phyloP scores from a whole-genome alignment of 1,140 invertebrate species.

The Leptinotarsa defecta region DNA sequence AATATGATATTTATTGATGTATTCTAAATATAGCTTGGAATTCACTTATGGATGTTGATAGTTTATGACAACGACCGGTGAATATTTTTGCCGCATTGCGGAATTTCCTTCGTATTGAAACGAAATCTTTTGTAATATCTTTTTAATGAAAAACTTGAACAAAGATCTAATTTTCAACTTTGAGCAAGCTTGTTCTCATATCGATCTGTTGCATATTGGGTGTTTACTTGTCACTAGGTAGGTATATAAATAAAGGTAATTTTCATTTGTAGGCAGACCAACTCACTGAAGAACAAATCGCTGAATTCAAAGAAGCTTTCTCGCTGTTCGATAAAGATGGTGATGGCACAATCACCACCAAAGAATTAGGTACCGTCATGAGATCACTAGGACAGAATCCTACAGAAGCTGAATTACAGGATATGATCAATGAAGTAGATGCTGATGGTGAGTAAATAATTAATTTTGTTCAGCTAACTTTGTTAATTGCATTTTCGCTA shows the following conservation, averaged over 20 bases:
- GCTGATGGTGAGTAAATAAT: conserved; percentile 84
- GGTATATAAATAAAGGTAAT: conserved; percentile 1
- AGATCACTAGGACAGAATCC: conserved; percentile 98
- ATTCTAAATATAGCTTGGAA: conserved; percentile 22
- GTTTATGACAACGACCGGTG: conserved; percentile 38
- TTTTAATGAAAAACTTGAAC: not conserved
- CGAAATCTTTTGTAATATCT: not conserved
- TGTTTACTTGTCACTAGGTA: conserved; percentile 40
- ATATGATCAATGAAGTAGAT: conserved; percentile 99
- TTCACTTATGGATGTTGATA: not conserved
- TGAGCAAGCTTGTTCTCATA: conserved; percentile 30
- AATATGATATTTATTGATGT: conserved; percentile 34
- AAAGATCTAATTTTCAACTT: not conserved
- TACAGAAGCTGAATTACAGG: conserved; percentile 98
- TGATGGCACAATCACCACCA: conserved; percentile 99
- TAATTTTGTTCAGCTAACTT: conserved; percentile 10
- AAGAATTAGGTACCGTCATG: conserved; percentile 99
- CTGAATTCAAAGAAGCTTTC: conserved; percentile 99
- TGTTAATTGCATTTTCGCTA: conserved; percentile 2
- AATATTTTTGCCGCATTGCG: conserved; percentile 51
- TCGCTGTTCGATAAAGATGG: conserved; percentile 99
- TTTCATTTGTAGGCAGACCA: conserved; percentile 81
- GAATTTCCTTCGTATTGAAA: conserved; percentile 19
- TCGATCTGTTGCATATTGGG: conserved; percentile 48
- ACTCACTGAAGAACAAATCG: conserved; percentile 97